These are phyloP conservation scores for Pan troglodytes DNA, from an alignment of 2,113 vertebrate genomes.

Conservation along the genomic window DNA sequence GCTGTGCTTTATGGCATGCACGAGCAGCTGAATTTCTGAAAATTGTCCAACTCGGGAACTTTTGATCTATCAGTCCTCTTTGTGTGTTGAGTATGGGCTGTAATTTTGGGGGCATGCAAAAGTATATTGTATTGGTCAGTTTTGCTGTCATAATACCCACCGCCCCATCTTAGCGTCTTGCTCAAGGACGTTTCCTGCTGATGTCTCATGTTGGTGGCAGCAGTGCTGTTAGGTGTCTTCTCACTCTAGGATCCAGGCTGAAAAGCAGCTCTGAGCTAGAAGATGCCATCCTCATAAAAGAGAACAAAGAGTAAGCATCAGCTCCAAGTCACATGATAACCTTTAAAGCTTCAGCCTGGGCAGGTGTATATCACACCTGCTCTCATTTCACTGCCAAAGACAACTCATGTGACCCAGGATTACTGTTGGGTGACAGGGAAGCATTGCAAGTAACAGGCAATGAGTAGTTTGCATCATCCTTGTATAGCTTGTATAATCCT, in stretches of 20 bases:
- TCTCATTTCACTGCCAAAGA: not conserved
- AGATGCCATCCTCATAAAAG: not conserved
- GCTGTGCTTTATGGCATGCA: not conserved
- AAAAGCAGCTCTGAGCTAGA: not conserved
- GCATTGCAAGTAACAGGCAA: not conserved
- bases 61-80: not conserved
- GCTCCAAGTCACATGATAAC: not conserved
- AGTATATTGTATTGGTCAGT: not conserved
- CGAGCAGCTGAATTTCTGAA: not conserved
- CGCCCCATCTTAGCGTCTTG: not conserved
- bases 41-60: not conserved
- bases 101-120: not conserved
- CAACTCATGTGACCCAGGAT: not conserved
- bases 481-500: not conserved
- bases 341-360: not conserved
- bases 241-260: not conserved
- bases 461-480: too few species aligned
- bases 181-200: not conserved
- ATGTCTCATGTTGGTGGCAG: too few species aligned
- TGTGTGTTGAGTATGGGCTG: not conserved
- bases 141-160: not conserved
- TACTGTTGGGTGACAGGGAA: not conserved
- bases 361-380: not conserved
- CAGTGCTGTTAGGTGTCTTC: not conserved
- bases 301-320: not conserved